Evolutionary conservation across 2,888 invertebrate species (phyloP), one percentile per base, ranked within the genome.

Genomic region (Drosophila multiciliata): DNA sequence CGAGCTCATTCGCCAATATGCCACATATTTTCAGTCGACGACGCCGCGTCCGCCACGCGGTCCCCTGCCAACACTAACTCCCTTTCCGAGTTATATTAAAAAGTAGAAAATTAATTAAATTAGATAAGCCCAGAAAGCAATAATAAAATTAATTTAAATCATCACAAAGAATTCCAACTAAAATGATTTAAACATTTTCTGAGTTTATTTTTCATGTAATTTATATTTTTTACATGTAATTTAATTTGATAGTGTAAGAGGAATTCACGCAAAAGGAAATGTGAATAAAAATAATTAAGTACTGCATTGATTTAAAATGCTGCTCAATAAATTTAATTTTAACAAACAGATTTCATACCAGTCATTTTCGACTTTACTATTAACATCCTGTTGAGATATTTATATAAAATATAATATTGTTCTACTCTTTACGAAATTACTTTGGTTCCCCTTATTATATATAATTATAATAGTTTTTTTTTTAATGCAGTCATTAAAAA

Each of bases 41-140:
- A 90, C 90, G 26, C 70, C 61, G 15, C 88, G 76, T 9, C 91
- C 91, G 35, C 74, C 75, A 1, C 90, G 88, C 11, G 90, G 90
- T 40, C 82, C 83, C 2, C 70, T 90, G 74, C 90, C 90, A 29
- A 90, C 91, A 3, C 72, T 91, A 64, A 90, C 91, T 32, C 90
- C 90, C 35, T 91, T 90, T 68, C 91, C 90, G 7, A 78, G 64
- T 32, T 65, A 80, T 59, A 50, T 82, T 42, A 89, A 82, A 66
- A 66, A 69, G 50, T 88, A 81, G 83, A 48, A 62, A 70, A 75
- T 67, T 65, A 75, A 69, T 72, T 75, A 61, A 73, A 73, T 83
- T 78, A 89, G 72, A 70, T 68, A 82, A 77, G 66, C 53, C 53
- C 45, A 61, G 20, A 32, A 26, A 70, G 50, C 59, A 61, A 68